phyloP scores from a whole-genome alignment of 2,113 vertebrate species.

The Marmota monax region DNA sequence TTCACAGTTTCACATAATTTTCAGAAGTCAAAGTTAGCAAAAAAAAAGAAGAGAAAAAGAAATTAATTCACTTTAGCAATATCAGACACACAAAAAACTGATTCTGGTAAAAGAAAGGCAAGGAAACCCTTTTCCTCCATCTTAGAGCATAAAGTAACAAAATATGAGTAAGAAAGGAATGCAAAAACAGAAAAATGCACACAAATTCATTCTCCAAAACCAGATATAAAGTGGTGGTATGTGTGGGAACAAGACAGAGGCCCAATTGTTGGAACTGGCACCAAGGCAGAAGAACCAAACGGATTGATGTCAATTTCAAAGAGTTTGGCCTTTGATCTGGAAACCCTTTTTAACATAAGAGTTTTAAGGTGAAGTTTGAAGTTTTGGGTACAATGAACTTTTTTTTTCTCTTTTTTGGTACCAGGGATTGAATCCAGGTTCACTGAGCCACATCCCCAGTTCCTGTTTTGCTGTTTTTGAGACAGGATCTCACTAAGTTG shows the following conservation, averaged over 20 bases:
- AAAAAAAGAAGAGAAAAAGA: neutral
- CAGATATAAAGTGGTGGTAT: neutral
- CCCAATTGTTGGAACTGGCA: neutral
- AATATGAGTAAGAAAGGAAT: neutral
- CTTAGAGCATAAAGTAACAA: neutral
- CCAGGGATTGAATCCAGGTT: too few relatives aligned
- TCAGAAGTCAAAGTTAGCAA: conserved; percentile 24
- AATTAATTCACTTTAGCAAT: neutral
- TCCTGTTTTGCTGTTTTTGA: too few relatives aligned
- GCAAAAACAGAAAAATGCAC: neutral
- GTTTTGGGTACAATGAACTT: neutral
- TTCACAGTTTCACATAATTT: neutral
- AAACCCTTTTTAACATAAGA: neutral
- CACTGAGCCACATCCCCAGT: too few relatives aligned
- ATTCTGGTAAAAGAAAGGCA: neutral
- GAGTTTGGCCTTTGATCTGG: neutral
- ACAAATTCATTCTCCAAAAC: neutral
- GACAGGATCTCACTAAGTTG: too few relatives aligned
- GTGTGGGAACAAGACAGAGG: neutral
- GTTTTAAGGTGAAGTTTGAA: neutral
- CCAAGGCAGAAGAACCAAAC: neutral
- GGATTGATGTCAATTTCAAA: neutral
- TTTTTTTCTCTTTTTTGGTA: too few relatives aligned
- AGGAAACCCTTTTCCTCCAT: rapidly evolving
- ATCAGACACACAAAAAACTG: conserved; percentile 4